A percentile compares a stretch with the other conserved stretches of the same genome.
Evolutionary conservation across 2,888 invertebrate genomes (phyloP).

Genomic region (Phengaris arion): DNA sequence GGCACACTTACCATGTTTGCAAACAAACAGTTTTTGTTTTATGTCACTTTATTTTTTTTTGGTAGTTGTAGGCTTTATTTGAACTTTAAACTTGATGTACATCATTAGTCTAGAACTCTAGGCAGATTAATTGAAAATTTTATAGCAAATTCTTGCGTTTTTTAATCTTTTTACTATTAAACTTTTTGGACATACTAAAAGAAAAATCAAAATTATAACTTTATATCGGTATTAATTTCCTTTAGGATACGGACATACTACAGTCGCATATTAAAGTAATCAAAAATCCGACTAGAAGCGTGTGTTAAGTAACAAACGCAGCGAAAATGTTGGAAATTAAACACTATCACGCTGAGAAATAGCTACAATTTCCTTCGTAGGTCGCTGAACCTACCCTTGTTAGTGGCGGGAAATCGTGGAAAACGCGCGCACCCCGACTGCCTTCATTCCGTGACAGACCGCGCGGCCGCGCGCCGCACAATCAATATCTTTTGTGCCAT

Average conservation of each 20-base stretch:
- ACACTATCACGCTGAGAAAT: constrained; percentile 31
- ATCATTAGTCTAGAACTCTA: too few relatives aligned
- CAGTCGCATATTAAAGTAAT: background rate
- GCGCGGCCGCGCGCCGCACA: constrained; percentile 71
- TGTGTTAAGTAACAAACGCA: constrained; percentile 15
- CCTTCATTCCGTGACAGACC: constrained; percentile 63
- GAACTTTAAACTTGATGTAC: background rate
- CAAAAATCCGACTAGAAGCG: background rate
- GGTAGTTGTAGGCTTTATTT: background rate
- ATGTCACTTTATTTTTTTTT: background rate
- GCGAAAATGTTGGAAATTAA: constrained; percentile 2
- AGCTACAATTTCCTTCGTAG: constrained; percentile 30
- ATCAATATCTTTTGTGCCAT: constrained; percentile 59
- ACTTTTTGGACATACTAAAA: too few relatives aligned
- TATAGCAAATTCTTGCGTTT: too few relatives aligned
- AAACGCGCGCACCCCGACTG: constrained; percentile 68
- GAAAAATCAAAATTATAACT: too few relatives aligned
- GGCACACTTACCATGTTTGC: background rate
- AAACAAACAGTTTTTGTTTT: background rate
- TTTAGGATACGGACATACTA: constrained; percentile 2
- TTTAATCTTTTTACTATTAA: too few relatives aligned
- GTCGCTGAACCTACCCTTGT: constrained; percentile 37
- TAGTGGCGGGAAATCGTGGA: constrained; percentile 62
- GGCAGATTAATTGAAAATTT: too few relatives aligned
- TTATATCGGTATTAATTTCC: too few relatives aligned